Conservation (phyloP, 2,888 invertebrate species). For the Ormyrus labotus region DNA sequence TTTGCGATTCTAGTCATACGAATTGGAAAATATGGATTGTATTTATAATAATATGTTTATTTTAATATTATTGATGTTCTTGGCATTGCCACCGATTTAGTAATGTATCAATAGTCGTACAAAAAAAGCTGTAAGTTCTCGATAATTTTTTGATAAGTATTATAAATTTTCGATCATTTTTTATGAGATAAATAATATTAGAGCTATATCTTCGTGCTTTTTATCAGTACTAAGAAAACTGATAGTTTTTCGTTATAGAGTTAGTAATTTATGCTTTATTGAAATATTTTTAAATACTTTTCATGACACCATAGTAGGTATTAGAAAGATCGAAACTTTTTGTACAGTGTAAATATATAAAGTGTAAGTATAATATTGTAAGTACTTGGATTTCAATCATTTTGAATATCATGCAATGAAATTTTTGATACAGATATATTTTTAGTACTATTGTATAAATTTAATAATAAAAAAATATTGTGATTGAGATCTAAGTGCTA, state of each 20-base stretch:
- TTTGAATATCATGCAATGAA: background rate
- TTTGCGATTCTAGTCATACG: too few relatives aligned
- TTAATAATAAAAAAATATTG: background rate
- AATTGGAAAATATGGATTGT: too few relatives aligned
- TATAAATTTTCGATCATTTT: background rate
- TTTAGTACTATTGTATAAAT: too few relatives aligned
- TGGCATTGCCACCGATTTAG: too few relatives aligned
- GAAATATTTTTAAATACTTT: background rate
- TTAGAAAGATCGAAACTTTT: background rate
- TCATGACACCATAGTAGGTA: constrained; percentile 22
- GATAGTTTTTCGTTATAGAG: background rate
- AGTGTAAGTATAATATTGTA: background rate
- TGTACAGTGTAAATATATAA: constrained; percentile 52
- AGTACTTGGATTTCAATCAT: constrained; percentile 4
- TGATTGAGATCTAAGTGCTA: background rate
- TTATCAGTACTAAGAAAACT: constrained; percentile 18
- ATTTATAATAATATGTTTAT: too few relatives aligned
- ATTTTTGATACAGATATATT: too few relatives aligned
- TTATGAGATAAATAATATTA: background rate
- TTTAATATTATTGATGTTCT: background rate
- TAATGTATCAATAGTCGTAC: too few relatives aligned
- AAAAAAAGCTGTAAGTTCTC: too few relatives aligned
- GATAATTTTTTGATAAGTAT: too few relatives aligned
- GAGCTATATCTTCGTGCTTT: constrained; percentile 20
- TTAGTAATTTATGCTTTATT: constrained; percentile 18